Evolutionary conservation across 2,888 invertebrate species (phyloP), one percentile per base, ranked within the genome.

Genomic region (Seira musarum): DNA sequence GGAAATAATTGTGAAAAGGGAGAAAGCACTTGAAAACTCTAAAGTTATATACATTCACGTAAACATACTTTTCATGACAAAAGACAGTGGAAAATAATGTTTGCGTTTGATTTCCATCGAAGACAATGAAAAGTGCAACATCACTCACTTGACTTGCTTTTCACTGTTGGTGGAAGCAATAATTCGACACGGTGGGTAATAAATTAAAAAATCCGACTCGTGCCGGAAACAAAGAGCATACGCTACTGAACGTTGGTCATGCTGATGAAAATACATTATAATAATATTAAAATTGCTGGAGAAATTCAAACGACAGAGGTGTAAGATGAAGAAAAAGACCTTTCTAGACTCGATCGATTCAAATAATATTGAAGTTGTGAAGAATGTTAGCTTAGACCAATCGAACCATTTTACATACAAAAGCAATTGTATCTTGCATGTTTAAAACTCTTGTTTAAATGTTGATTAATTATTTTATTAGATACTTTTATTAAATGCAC

Each of bases 131-230:
- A 78, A 78, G 80, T 84, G 83, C 83, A 81, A 67, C 70, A 75
- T 85, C 85, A 84, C 82, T 82, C 79, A 64, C 72, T 78, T 72
- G 69, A 80, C 76, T 76, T 68, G 65, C 61, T 49, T 74, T 69
- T 80, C 24, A 15, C n/a, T 70, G 17, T 13, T 25, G 49, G 49
- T 75, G 73, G 81, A 81, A 81, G 78, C 61, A 82, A 83, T 81
- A 84, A 85, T 85, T 85, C 83, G 85, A 76, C 84, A 85, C 84
- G 83, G 84, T 83, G 80, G 82, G 75, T 83, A 83, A 85, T 85
- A 84, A 84, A 83, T 84, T 84, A 84, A 82, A 82, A 82, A 83
- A 82, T 81, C 81, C 69, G 80, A 57, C 76, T 74, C 80, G 85
- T 83, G 83, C 85, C 85, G 84, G 84, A 84, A 84, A 82, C 81